These are phyloP conservation scores for Climacteris rufus DNA, from an alignment of 2,113 vertebrate species.

Conservation along the genomic window DNA sequence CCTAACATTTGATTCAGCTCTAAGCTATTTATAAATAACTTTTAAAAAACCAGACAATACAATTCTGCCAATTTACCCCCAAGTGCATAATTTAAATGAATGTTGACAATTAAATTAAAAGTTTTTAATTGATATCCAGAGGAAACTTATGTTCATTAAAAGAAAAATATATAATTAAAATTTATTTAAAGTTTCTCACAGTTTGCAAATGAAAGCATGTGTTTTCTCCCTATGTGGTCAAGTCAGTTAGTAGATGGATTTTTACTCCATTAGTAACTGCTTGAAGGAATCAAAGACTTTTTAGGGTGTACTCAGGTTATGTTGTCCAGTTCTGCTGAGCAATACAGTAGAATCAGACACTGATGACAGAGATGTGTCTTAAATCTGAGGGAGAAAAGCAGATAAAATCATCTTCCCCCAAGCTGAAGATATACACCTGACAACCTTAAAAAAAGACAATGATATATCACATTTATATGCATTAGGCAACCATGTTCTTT, in stretches of 20 bases:
- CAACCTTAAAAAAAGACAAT: neutral
- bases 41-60: neutral
- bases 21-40: slow-evolving; percentile 6
- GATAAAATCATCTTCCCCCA: neutral
- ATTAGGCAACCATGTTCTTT: neutral
- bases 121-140: neutral
- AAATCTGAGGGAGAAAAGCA: neutral
- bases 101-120: slow-evolving; percentile 1
- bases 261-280: neutral
- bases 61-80: neutral
- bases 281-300: neutral
- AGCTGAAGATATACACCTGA: fast-evolving
- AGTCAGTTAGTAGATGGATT: neutral
- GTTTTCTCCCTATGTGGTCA: fast-evolving
- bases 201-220: neutral
- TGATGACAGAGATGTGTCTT: neutral
- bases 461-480: fast-evolving
- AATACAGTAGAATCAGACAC: neutral
- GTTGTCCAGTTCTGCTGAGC: neutral
- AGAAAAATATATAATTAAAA: neutral
- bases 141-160: neutral
- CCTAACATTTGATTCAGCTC: neutral
- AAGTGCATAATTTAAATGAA: neutral
- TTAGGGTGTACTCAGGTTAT: neutral
- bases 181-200: neutral